A percentile compares a stretch with the other conserved stretches of the same genome.
Evolutionary conservation across 2,113 vertebrate species (phyloP).

Genomic region (Monopterus albus): DNA sequence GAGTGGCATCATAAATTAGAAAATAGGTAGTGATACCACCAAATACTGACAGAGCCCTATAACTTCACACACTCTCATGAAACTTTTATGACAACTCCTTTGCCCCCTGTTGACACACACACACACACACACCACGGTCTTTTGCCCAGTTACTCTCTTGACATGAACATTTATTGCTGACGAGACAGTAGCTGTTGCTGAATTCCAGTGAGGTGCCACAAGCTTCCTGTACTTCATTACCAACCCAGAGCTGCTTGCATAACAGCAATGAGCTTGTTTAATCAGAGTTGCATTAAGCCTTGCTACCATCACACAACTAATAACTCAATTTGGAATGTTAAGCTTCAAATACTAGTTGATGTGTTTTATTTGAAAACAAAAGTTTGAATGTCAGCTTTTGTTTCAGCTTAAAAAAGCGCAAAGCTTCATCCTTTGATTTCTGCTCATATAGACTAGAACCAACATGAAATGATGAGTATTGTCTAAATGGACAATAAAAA

Average conservation of each 20-base stretch:
- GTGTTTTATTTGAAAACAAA: not conserved
- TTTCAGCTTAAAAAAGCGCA: not conserved
- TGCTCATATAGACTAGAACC: not conserved
- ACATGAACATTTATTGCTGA: not conserved
- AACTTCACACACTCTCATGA: not conserved
- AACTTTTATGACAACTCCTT: not conserved
- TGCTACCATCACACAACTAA: not conserved
- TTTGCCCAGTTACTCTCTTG: not conserved
- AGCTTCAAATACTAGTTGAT: not conserved
- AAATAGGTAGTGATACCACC: slow-evolving; percentile 11
- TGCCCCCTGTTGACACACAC: not conserved
- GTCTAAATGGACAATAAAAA: too few species aligned
- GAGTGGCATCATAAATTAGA: not conserved
- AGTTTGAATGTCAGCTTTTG: too few species aligned
- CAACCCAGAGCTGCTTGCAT: slow-evolving; percentile 47
- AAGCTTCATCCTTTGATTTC: not conserved
- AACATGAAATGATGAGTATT: too few species aligned
- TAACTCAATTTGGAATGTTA: slow-evolving; percentile 4
- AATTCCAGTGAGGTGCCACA: not conserved
- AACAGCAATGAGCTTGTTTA: slow-evolving; percentile 46
- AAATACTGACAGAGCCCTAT: slow-evolving; percentile 10
- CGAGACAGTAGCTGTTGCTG: not conserved
- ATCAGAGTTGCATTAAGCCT: slow-evolving; percentile 69
- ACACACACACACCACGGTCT: not conserved
- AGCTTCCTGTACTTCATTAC: not conserved